phyloP scores from a whole-genome alignment of 2,888 invertebrate species.

The Sepioteuthis lessoniana region DNA sequence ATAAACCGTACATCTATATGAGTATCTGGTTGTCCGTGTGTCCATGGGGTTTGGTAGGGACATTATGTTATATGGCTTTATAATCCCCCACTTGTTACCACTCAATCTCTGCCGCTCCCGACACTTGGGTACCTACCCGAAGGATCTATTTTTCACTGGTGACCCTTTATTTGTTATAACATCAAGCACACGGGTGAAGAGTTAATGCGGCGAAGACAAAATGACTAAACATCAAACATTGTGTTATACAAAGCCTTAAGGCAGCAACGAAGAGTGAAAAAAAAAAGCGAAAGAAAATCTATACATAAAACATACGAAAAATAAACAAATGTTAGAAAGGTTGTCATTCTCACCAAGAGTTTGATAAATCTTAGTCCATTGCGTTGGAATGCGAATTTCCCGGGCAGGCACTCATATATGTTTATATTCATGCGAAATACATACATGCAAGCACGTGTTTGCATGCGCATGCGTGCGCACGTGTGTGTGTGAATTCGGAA shows the following conservation, averaged over 20 bases:
- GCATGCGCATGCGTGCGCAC: too few species aligned
- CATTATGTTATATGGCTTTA: neutral
- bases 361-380: neutral
- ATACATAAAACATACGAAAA: neutral
- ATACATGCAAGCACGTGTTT: neutral
- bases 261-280: neutral
- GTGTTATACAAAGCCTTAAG: neutral
- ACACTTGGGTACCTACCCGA: neutral
- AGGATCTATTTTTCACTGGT: neutral
- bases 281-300: neutral
- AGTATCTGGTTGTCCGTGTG: too few species aligned
- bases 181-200: neutral
- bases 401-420: too few species aligned
- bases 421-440: neutral
- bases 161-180: neutral
- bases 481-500: neutral
- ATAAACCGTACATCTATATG: too few species aligned
- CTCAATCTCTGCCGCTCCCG: neutral
- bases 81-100: neutral
- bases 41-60: too few species aligned
- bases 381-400: neutral
- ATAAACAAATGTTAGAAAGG: neutral
- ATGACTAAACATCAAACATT: slow-evolving; percentile 6
- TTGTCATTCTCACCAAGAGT: neutral
- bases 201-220: neutral